These are phyloP conservation scores for Alviniconcha strummeri DNA, from an alignment of 2,888 invertebrate species.

Conservation along the genomic window DNA sequence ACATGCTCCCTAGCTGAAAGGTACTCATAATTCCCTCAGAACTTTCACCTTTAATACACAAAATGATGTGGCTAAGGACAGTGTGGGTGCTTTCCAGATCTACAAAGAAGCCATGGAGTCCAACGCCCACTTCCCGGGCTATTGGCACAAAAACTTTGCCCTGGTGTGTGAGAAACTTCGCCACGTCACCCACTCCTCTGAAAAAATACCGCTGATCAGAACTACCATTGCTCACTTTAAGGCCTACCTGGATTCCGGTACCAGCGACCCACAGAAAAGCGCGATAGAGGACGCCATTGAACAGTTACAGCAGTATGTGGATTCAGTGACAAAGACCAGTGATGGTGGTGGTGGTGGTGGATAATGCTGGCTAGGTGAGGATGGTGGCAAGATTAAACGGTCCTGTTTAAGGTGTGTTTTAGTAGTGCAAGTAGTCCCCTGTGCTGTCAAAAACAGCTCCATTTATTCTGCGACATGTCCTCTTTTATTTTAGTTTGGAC, in stretches of 20 bases:
- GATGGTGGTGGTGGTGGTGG: not conserved
- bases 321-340: not conserved
- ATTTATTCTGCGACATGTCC: too few species aligned
- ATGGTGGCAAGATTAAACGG: not conserved
- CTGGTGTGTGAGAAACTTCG: constrained; percentile 60
- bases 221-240: constrained; percentile 52
- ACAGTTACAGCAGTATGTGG: constrained; percentile 34
- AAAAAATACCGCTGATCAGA: constrained; percentile 40
- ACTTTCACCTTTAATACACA: too few species aligned
- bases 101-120: constrained; percentile 59
- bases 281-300: constrained; percentile 41
- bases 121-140: constrained; percentile 55
- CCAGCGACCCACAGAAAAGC: constrained; percentile 39
- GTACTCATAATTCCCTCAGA: too few species aligned
- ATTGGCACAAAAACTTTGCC: constrained; percentile 71
- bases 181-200: constrained; percentile 38
- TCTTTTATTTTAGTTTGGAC: too few species aligned
- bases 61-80: too few species aligned
- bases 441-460: too few species aligned
- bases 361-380: not conserved
- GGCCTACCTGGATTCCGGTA: constrained; percentile 41
- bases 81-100: constrained; percentile 51
- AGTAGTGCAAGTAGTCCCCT: too few species aligned
- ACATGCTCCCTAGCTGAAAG: too few species aligned
- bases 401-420: too few species aligned